A percentile compares a stretch with the other conserved stretches of the same genome.
Evolutionary conservation across 2,888 invertebrate species (phyloP).

Genomic region (Drosophila antonietae): DNA sequence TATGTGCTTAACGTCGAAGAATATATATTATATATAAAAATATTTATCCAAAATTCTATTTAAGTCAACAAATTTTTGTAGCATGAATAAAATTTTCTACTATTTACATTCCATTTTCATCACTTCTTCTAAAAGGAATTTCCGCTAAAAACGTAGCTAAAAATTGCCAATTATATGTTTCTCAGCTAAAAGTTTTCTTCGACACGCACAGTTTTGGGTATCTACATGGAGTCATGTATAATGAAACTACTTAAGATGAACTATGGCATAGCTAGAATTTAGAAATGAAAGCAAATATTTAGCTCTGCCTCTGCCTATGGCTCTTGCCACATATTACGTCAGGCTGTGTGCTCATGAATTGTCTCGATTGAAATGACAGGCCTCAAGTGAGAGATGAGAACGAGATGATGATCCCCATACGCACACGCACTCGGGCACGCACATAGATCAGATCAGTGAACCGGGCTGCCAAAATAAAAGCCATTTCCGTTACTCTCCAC

Average conservation of each 20-base stretch:
- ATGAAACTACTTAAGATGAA: neutral
- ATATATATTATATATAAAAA: no score
- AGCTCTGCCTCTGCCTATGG: neutral
- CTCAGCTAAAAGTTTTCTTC: neutral
- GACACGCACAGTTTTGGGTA: neutral
- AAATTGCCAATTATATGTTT: neutral
- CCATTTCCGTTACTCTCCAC: slow-evolving; percentile 65
- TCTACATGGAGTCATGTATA: neutral
- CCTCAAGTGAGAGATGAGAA: slow-evolving; percentile 40
- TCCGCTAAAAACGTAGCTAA: neutral
- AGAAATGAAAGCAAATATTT: neutral
- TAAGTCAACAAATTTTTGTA: neutral
- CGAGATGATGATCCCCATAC: slow-evolving; percentile 1
- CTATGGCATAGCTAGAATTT: neutral
- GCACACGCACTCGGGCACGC: slow-evolving; percentile 31
- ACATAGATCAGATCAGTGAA: slow-evolving; percentile 58
- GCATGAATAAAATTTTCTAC: neutral
- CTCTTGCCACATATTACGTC: slow-evolving; percentile 20
- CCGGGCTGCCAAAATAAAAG: slow-evolving; percentile 52
- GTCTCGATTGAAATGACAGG: slow-evolving; percentile 33
- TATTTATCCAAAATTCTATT: neutral
- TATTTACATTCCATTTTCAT: neutral
- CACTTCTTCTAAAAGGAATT: neutral
- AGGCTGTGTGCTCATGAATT: slow-evolving; percentile 46
- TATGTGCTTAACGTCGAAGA: no score